Base-by-base conservation (phyloP, 1,140 invertebrate genomes). In the Chymomyza costata region DNA sequence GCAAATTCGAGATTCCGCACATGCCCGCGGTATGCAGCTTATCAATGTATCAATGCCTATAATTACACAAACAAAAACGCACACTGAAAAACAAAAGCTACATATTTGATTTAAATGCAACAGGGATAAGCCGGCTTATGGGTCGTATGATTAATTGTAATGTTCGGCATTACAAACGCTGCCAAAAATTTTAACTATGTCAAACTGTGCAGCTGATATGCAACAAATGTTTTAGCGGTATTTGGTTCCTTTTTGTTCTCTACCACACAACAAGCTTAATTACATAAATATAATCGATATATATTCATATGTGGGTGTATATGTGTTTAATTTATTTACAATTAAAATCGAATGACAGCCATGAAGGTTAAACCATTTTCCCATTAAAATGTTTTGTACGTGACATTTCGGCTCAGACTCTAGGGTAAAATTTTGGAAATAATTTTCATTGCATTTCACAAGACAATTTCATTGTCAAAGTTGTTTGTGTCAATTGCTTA, bases 91-190 rank as follows among this genome's bases (percentile, higher is more conserved):
- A 35, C 10, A 18, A 55, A 49, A 35, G 41, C 37, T 55, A 48
- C 25, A 63, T 66, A 56, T 78, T 78, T 69, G 71, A 76, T 71
- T 76, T 66, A 63, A 70, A 63, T 66, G 40, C 44, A 50, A 56
- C 60, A 50, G 59, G 17, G 53, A 73, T 76, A 71, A 76, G 71
- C 58, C 41, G 58, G 71, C 71, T 76, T 76, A 76, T 62, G 40
- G 71, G 71, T 66, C 57, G 58, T 65, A 66, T 76, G 71, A 76
- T 76, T 76, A 76, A 76, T 76, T 76, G 71, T 76, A 76, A 76
- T 76, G 62, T 57, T 37, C 39, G 59, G 66, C 50, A 71, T 78
- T 71, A 66, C 71, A 78, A 34, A 31, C 18, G 13, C 53, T 59
- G 17, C 45, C 41, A 18, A 41, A 32, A 19, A 19, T 14, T 17